phyloP scores from a whole-genome alignment of 1,140 invertebrate species.

The Lordiphosa mommai region DNA sequence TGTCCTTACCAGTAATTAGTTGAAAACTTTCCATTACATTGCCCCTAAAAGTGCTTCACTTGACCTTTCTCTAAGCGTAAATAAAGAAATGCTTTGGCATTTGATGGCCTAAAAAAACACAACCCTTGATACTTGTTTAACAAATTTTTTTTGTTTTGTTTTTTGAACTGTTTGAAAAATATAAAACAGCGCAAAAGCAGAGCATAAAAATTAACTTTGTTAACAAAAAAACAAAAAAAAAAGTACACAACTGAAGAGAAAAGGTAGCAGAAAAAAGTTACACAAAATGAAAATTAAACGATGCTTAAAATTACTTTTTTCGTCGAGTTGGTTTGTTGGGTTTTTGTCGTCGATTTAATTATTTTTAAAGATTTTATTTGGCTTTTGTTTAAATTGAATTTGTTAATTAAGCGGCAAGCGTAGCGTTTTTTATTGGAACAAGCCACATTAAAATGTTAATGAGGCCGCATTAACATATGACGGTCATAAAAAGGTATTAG shows the following conservation, averaged over 20 bases:
- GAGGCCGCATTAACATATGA: conserved; percentile 75
- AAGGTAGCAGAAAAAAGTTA: conserved; percentile 50
- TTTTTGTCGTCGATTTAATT: conserved; percentile 5
- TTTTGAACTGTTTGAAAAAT: conserved; percentile 25
- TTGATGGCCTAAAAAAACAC: conserved; percentile 32
- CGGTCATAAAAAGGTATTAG: conserved; percentile 75
- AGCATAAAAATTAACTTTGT: conserved; percentile 73
- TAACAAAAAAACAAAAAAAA: conserved; percentile 36
- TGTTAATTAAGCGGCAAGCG: conserved; percentile 56
- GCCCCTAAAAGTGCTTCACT: conserved; percentile 18
- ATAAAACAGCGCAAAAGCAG: conserved; percentile 27
- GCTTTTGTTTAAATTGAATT: conserved; percentile 61
- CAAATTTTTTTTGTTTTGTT: conserved; percentile 34
- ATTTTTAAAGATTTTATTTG: conserved; percentile 39
- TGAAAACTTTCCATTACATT: no score
- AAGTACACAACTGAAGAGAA: neutral
- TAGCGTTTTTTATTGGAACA: conserved; percentile 40
- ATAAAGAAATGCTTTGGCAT: conserved; percentile 34
- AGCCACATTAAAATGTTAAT: conserved; percentile 73
- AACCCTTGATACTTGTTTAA: conserved; percentile 52
- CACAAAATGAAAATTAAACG: conserved; percentile 74
- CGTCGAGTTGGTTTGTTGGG: conserved; percentile 33
- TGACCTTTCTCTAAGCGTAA: conserved; percentile 42
- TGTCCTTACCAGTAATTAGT: no score
- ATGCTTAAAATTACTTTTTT: conserved; percentile 76